Evolutionary conservation across 2,797 vertebrate species (phyloP).

Genomic region (Scleropages formosus): DNA sequence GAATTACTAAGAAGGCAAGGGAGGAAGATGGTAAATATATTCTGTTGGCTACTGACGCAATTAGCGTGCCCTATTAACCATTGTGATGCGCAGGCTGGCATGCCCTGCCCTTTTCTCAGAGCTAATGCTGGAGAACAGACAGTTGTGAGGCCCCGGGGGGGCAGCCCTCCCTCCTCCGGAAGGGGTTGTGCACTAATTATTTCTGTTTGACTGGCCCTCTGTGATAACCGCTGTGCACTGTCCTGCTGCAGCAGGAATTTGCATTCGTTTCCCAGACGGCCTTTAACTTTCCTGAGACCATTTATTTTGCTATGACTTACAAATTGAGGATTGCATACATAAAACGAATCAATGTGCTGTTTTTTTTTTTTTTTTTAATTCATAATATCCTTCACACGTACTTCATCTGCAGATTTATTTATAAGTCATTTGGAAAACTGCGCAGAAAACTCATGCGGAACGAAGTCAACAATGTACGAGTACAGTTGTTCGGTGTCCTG

Average conservation of each 20-base stretch:
- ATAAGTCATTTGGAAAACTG: too few species aligned
- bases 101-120: neutral
- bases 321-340: neutral
- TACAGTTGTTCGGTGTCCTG: too few species aligned
- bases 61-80: slow-evolving; percentile 21
- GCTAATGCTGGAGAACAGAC: slow-evolving; percentile 23
- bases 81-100: neutral
- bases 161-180: neutral
- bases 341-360: too few species aligned
- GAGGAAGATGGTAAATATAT: slow-evolving; percentile 26
- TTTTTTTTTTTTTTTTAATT: too few species aligned
- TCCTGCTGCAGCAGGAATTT: neutral
- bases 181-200: slow-evolving; percentile 26
- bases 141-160: neutral
- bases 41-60: neutral
- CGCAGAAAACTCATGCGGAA: too few species aligned
- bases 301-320: neutral
- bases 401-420: too few species aligned
- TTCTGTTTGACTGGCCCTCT: slow-evolving; percentile 16
- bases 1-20: slow-evolving; percentile 9
- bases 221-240: slow-evolving; percentile 9
- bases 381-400: too few species aligned
- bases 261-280: neutral
- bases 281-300: neutral
- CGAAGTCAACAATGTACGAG: too few species aligned